Evolutionary conservation across 1,140 invertebrate genomes (phyloP).

Genomic region (Achatina immaculata): DNA sequence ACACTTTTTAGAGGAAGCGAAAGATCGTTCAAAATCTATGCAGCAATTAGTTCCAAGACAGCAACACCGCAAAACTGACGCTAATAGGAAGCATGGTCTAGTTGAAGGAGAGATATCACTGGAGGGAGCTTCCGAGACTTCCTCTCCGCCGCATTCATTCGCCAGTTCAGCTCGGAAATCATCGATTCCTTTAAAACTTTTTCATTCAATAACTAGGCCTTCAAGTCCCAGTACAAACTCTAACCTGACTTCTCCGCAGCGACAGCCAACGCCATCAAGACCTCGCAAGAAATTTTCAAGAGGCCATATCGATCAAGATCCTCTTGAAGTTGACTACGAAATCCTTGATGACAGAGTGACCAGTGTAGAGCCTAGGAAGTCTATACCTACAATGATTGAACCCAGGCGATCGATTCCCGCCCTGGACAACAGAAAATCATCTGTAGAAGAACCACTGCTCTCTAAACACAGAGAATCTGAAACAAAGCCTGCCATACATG

Average conservation of each 20-base stretch:
- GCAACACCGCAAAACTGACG: background rate
- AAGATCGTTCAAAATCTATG: constrained; percentile 8
- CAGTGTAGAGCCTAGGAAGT: constrained; percentile 22
- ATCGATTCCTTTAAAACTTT: constrained; percentile 14
- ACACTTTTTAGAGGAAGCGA: background rate
- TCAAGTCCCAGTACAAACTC: background rate
- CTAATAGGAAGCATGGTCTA: background rate
- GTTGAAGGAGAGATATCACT: background rate
- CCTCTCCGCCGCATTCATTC: background rate
- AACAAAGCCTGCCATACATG: background rate
- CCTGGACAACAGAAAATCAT: background rate
- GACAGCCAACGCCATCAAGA: constrained; percentile 16
- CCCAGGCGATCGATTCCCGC: background rate
- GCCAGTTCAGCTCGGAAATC: background rate
- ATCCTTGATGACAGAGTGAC: constrained; percentile 20
- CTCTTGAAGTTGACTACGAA: constrained; percentile 31
- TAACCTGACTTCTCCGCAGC: background rate
- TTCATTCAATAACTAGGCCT: background rate
- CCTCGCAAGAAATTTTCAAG: constrained; percentile 33
- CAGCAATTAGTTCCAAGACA: background rate
- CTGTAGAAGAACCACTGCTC: constrained; percentile 13
- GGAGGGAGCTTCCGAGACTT: background rate
- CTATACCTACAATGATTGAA: background rate
- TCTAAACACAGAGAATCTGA: background rate
- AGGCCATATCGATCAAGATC: constrained; percentile 42